Percentiles rank a stretch among this genome's conserved stretches.
These are phyloP conservation scores for Drosophila ambigua DNA, from an alignment of 1,140 invertebrate species.

Conservation along the genomic window DNA sequence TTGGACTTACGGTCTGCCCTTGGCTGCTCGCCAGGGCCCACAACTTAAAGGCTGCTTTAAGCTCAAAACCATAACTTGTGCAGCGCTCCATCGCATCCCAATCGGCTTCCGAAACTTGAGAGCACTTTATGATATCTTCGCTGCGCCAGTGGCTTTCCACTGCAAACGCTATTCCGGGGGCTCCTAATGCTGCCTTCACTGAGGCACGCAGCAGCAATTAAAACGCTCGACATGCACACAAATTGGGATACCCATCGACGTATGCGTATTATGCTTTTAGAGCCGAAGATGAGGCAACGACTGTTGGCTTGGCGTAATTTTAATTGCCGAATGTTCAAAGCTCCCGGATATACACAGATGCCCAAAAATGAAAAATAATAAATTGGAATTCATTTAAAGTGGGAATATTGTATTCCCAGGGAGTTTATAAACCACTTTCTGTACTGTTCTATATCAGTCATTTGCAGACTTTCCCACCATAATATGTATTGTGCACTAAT, in stretches of 20 bases:
- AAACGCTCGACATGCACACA: constrained; percentile 50
- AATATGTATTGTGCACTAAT: too few species aligned
- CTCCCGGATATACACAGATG: not conserved
- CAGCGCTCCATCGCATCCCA: too few species aligned
- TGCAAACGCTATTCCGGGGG: constrained; percentile 37
- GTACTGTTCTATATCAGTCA: too few species aligned
- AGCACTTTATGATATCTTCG: not conserved
- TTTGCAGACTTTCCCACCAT: too few species aligned
- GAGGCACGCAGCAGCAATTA: constrained; percentile 69
- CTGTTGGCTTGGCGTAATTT: constrained; percentile 51
- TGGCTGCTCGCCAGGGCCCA: constrained; percentile 30
- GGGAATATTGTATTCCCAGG: too few species aligned
- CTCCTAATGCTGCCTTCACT: constrained; percentile 62
- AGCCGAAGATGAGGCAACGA: constrained; percentile 25
- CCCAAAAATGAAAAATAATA: not conserved
- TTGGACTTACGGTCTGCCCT: constrained; percentile 36
- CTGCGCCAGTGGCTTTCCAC: constrained; percentile 20
- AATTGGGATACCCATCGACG: constrained; percentile 19
- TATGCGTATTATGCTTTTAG: constrained; percentile 58
- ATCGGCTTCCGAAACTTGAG: not conserved
- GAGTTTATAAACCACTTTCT: too few species aligned
- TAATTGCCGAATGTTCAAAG: constrained; percentile 52
- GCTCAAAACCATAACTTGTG: too few species aligned
- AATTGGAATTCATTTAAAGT: not conserved
- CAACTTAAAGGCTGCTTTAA: constrained; percentile 10